Percentiles rank a stretch among this genome's conserved stretches.
phyloP scores from a whole-genome alignment of 2,113 vertebrate genomes.

The Anser cygnoides region DNA sequence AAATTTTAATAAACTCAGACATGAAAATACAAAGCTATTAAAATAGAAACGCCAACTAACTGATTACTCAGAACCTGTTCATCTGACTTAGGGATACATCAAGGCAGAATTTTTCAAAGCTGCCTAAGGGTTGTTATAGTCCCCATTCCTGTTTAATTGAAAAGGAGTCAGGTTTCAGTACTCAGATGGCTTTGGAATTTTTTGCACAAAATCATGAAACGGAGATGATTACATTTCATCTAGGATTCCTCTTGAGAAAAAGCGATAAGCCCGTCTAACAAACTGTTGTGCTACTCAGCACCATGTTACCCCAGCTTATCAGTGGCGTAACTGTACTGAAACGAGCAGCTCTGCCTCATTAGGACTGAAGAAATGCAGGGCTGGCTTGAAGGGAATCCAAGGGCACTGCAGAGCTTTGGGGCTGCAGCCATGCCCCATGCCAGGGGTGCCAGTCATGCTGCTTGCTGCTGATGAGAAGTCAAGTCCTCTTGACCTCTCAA shows the following conservation, averaged over 20 bases:
- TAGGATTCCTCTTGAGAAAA: not conserved
- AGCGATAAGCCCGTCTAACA: not conserved
- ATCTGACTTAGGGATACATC: not conserved
- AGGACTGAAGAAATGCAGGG: not conserved
- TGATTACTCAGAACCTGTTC: slow-evolving; percentile 8
- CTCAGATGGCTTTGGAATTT: not conserved
- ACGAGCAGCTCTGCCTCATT: not conserved
- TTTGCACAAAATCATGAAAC: not conserved
- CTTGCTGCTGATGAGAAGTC: not conserved
- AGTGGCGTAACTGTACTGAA: not conserved
- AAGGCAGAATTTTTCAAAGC: not conserved
- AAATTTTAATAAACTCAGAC: slow-evolving; percentile 7
- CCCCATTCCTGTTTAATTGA: not conserved
- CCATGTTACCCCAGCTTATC: not conserved
- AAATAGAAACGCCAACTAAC: not conserved
- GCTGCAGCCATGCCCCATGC: not conserved
- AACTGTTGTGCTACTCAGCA: not conserved
- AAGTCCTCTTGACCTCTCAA: not conserved
- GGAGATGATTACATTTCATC: not conserved
- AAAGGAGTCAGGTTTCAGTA: not conserved
- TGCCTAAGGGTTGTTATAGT: not conserved
- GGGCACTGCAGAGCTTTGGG: not conserved
- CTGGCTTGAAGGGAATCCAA: not conserved
- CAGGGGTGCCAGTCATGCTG: not conserved
- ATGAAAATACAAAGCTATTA: slow-evolving; percentile 16